These are phyloP conservation scores for Pseudopipra pipra DNA, from an alignment of 2,113 vertebrate species.

Conservation along the genomic window DNA sequence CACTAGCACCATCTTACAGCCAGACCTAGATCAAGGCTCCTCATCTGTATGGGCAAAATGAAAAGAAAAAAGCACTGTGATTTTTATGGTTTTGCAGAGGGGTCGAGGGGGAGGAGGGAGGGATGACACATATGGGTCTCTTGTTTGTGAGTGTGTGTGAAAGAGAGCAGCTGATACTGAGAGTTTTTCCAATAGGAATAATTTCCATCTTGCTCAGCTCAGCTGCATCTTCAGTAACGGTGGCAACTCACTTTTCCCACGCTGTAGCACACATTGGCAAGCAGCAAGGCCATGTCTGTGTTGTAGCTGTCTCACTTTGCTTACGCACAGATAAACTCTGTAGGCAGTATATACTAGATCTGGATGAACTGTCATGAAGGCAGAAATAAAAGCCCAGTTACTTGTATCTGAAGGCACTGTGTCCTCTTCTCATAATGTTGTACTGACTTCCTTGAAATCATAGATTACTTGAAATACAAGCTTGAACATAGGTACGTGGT, in stretches of 20 bases:
- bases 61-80: neutral
- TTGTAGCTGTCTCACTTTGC: neutral
- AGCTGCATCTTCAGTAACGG: rapidly evolving
- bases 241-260: neutral
- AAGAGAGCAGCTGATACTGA: neutral
- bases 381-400: too few species aligned
- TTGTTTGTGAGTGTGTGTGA: rapidly evolving
- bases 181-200: neutral
- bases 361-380: neutral
- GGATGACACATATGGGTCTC: neutral
- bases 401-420: neutral
- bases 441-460: too few species aligned
- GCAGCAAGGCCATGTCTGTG: neutral
- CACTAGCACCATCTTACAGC: neutral
- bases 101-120: neutral
- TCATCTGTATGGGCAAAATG: rapidly evolving
- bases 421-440: too few species aligned
- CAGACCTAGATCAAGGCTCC: neutral
- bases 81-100: neutral
- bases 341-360: neutral
- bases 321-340: neutral
- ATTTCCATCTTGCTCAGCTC: rapidly evolving
- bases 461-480: too few species aligned
- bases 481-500: rapidly evolving
- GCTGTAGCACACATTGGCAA: neutral